Evolutionary conservation across 1,140 invertebrate genomes (phyloP), one percentile per base, ranked within the genome.

Genomic region (Bombyx mandarina): DNA sequence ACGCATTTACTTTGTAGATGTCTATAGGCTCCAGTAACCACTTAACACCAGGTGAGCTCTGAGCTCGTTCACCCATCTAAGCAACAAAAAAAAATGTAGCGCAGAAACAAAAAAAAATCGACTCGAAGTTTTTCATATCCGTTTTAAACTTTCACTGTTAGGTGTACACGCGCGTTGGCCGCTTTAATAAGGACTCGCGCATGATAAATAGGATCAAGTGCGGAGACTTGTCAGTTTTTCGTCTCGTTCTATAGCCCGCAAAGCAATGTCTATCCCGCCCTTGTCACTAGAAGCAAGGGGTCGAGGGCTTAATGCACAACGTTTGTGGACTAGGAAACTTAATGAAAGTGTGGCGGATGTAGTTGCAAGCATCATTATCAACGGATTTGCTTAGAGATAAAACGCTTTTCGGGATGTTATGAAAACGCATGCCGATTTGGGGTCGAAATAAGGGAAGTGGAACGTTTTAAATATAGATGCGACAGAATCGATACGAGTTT

Each of bases 121-220:
- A 73, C 77, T 79, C 77, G 43, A 71, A 58, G 57, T 54, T 58
- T 78, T 80, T 57, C 18, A 43, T 69, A 61, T 66, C 67, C 60
- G 71, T 61, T 83, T 73, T 76, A 79, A 82, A 80, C 62, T 78
- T 82, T 70, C 65, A 54, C 62, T 63, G 56, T 54, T 56, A 65
- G 73, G 68, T 67, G 73, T 77, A 77, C 77, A 79, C 73, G 75
- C 74, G 69, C 76, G 75, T 79, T 67, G 75, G 73, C 79, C 71
- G 73, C 77, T 86, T 86, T 84, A 84, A 84, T 86, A 83, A 84
- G 75, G 75, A 71, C 66, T 63, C 67, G 68, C 69, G 69, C 69
- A 80, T 77, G 75, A 86, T 82, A 84, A 84, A 84, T 84, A 75
- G 77, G 77, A 84, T 83, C 78, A 84, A 82, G 73, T 71, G 66